Base-by-base conservation (phyloP, 2,113 vertebrate genomes). In the Uropsilus gracilis region DNA sequence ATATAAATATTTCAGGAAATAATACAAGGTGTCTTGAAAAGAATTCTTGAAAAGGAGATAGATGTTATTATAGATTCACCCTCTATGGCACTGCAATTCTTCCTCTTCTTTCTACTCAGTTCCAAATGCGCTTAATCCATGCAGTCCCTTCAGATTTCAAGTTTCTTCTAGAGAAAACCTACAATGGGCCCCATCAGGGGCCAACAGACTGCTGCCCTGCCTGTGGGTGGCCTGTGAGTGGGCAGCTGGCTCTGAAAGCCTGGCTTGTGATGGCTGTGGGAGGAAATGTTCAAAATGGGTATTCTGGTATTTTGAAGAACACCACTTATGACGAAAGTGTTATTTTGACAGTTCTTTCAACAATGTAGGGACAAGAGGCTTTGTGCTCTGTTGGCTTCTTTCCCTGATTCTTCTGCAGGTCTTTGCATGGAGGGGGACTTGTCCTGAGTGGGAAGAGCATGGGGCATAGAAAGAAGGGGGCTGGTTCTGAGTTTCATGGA, bases 1-100 rank as follows among this genome's bases (percentile, higher is more conserved):
- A 37, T 71, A 91, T 90, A 89, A 96, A 96, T 91, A 96, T 93
- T 96, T 96, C 72, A 95, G 90, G n/a, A 92, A 71, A 80, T 53
- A 63, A 75, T 69, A 75, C 44, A n/a, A 66, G 30, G 39, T 66
- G 20, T 10, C 64, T 84, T 1, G 3, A 34, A 68, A 92, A 63
- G 63, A 84, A 55, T 24, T 48, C 46, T 89, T 48, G 48, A 71
- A 88, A 71, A 90, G 10, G 53, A 78, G 64, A 42, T 53, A 82
- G 48, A 78, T 82, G 72, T 69, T 76, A 73, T 76, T 64, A 48
- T 28, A 78, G 55, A 86, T 89, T 94, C 50, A 69, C 61, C 20
- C 76, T 55, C 32, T 88, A 46, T 13, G 48, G 44, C 48, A 78
- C 44, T 93, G 78, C 59, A 55, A 32, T 48, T 87, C 34, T 92